phyloP scores from a whole-genome alignment of 2,888 invertebrate species.

The Drosophila anceps region DNA sequence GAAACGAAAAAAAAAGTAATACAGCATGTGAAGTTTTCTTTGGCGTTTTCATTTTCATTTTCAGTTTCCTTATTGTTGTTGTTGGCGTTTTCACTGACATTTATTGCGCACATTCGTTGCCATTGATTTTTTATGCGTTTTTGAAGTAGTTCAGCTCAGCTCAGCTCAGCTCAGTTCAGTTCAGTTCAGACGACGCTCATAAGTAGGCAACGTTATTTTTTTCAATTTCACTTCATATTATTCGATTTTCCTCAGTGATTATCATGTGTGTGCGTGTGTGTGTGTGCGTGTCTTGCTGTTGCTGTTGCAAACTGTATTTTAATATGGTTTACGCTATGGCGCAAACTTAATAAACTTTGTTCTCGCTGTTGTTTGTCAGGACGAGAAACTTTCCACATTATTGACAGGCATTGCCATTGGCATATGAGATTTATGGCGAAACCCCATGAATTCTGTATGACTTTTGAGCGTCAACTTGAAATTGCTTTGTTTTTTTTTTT shows the following conservation, averaged over 20 bases:
- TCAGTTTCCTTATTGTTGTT: conserved; percentile 5
- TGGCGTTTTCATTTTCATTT: conserved; percentile 46
- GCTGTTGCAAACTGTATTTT: conserved; percentile 55
- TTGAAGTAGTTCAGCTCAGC: conserved; percentile 75
- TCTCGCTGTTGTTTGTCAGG: conserved; percentile 35
- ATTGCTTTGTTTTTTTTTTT: conserved; percentile 26
- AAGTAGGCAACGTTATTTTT: conserved; percentile 71
- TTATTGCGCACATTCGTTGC: conserved; percentile 77
- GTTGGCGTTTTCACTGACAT: conserved; percentile 71
- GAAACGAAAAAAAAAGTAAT: conserved; percentile 17
- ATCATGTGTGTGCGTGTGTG: conserved; percentile 25
- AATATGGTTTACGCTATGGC: conserved; percentile 59
- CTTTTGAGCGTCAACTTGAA: conserved; percentile 54
- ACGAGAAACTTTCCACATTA: conserved; percentile 50
- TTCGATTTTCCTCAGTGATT: conserved; percentile 45
- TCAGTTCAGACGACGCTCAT: conserved; percentile 58
- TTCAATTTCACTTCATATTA: conserved; percentile 39
- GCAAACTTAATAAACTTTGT: conserved; percentile 75
- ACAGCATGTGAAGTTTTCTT: conserved; percentile 69
- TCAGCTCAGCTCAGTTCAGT: too few species aligned
- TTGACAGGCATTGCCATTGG: conserved; percentile 61
- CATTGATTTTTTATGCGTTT: conserved; percentile 81
- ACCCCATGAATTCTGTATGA: conserved; percentile 62
- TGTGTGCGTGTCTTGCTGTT: conserved; percentile 25
- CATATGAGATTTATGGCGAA: conserved; percentile 63